Conservation (phyloP, 2,113 vertebrate genomes). For the Misgurnus mizolepis region DNA sequence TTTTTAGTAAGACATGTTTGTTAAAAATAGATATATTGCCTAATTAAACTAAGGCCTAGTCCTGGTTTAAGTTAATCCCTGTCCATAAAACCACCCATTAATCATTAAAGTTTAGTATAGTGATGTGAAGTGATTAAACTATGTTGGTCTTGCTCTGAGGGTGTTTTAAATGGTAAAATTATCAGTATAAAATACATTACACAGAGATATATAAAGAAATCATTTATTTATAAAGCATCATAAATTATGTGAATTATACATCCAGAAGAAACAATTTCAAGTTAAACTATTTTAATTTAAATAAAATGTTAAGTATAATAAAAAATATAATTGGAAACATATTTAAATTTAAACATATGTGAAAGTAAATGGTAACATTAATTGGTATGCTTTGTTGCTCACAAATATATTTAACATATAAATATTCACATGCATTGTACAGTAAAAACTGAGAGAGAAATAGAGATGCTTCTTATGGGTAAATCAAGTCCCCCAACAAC, state of each 20-base stretch:
- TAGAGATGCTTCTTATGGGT: not conserved
- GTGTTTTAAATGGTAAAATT: not conserved
- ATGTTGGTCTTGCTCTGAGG: too few relatives aligned
- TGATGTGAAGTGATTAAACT: too few relatives aligned
- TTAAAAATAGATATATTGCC: too few relatives aligned
- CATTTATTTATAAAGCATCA: conserved; percentile 24
- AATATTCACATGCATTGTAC: conserved; percentile 34
- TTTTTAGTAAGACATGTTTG: too few relatives aligned
- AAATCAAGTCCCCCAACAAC: conserved; percentile 3
- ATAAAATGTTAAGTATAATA: not conserved
- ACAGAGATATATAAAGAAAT: not conserved
- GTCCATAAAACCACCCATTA: too few relatives aligned
- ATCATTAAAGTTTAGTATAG: too few relatives aligned
- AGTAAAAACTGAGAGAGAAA: conserved; percentile 18
- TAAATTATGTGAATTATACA: not conserved
- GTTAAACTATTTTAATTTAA: not conserved
- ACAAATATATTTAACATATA: not conserved
- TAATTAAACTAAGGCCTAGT: too few relatives aligned
- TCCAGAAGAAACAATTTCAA: not conserved
- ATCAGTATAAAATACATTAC: conserved; percentile 11
- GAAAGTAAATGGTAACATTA: conserved; percentile 2
- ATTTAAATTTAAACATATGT: not conserved
- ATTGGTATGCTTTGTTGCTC: conserved; percentile 4
- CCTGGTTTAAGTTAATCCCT: too few relatives aligned
- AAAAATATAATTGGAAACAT: not conserved